Evolutionary conservation across 2,888 invertebrate genomes (phyloP), one percentile per base, ranked within the genome.

Genomic region (Chloroclysta siterata): DNA sequence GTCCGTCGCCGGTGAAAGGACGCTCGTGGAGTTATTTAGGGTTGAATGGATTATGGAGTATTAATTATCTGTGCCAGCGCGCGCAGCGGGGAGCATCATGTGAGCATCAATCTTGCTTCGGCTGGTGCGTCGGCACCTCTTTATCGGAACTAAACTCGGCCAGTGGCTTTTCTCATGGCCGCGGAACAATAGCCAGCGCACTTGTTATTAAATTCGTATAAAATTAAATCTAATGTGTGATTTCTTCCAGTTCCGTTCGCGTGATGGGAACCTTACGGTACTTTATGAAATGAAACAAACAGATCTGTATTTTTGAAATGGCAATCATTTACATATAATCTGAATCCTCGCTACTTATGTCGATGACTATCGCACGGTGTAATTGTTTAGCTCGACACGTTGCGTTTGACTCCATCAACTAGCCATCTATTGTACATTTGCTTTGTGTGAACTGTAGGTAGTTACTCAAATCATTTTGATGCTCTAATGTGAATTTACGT

Each of bases 171-270:
- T 93, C 93, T 89, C 92, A 92, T 89, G 89, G 81, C 76, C 85
- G 77, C 78, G 75, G 80, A 78, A 90, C 91, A 92, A 92, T 90
- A 51, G 88, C 65, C 78, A 68, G 69, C 76, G 85, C 89, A 85
- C 88, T 91, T 83, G 89, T 90, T 92, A 93, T 93, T 93, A 93
- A 93, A 93, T 92, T 92, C 92, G 90, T 90, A 92, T 93, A 90
- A 92, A 92, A 92, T 91, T 90, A 89, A 91, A 88, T 87, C 81
- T 91, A 92, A 91, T 91, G 89, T 93, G 90, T 92, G 92, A 92
- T 88, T 64, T 64, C 64, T 64, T 90, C 82, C 82, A 83, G 89
- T 89, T 90, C 88, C 89, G 90, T 87, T 87, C 84, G 87, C 85
- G 88, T 84, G 90, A 86, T 91, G 92, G 89, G 91, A 90, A 90